Conservation (phyloP, 2,113 vertebrate genomes). For the Choloepus hoffmanni region DNA sequence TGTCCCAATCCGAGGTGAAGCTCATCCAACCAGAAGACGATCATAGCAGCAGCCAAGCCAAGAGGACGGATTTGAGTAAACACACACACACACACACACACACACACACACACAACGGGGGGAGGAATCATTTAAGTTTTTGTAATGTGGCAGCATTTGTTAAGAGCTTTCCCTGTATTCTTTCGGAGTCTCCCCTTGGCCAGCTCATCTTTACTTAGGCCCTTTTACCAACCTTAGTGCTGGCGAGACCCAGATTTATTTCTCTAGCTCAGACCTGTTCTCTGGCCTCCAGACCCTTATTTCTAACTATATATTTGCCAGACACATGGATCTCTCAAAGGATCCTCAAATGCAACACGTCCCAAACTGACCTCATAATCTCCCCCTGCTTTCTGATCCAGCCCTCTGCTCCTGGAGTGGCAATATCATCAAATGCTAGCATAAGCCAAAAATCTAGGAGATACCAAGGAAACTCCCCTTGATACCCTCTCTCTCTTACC, state of each 20-base stretch:
- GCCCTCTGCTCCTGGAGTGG: not conserved
- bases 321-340: not conserved
- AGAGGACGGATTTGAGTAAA: not conserved
- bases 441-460: not conserved
- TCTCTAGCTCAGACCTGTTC: not conserved
- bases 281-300: not conserved
- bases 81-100: accelerated
- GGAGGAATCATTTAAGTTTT: not conserved
- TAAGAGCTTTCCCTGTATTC: not conserved
- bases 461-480: not conserved
- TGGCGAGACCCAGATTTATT: not conserved
- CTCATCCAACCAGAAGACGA: not conserved
- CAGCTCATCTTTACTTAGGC: not conserved
- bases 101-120: not conserved
- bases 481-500: not conserved
- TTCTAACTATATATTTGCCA: not conserved
- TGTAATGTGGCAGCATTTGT: not conserved
- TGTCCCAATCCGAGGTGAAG: not conserved
- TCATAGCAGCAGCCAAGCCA: not conserved
- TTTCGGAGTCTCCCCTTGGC: accelerated
- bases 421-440: not conserved
- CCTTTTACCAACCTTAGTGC: not conserved
- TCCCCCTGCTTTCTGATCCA: too few species aligned
- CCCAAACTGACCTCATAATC: not conserved
- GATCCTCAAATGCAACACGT: not conserved